Base-by-base conservation (phyloP, 2,888 invertebrate species). In the Apodemia duryi region DNA sequence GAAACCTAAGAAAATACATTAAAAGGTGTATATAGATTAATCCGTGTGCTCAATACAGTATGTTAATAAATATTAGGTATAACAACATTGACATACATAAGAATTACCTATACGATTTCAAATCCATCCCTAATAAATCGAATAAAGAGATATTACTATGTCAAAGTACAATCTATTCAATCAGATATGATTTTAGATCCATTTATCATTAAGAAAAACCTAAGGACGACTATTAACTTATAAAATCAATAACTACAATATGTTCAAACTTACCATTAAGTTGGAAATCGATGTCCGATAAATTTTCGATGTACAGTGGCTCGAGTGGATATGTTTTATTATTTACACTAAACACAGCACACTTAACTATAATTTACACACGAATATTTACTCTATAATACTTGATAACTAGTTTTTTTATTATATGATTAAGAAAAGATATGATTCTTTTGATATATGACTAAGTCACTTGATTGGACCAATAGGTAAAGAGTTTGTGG, bases 391-490 rank as follows among this genome's bases (percentile, higher is more conserved):
- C 21, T 29, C 28, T 57, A 57, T 29, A 46, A 13, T 13, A 46
- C 46, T 46, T 46, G 13, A 46, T 46, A 46, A 46, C 1, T 46
- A 46, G 13, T 46, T 46, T 46, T 35, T 38, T 2, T 57, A 57
- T 62, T 65, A 69, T 66, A 69, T 62, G 63, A 65, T 67, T 64
- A 68, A 57, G 65, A 71, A 70, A 63, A 71, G 74, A 76, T 76
- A 75, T 74, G 74, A 70, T 57, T 66, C 63, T 63, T 74, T 76
- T 81, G 86, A 86, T 88, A 88, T 87, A 69, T 74, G 72, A 73
- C 76, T 79, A 90, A 89, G 88, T 89, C 90, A 86, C 86, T 82
- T 70, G 29, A 71, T 87, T 90, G 90, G 89, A 83, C 90, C 89
- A 68, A 83, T 69, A 74, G 80, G 80, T 79, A 61, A 54, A 5